Conservation (phyloP, 1,140 invertebrate species). For the Nephila pilipes region DNA sequence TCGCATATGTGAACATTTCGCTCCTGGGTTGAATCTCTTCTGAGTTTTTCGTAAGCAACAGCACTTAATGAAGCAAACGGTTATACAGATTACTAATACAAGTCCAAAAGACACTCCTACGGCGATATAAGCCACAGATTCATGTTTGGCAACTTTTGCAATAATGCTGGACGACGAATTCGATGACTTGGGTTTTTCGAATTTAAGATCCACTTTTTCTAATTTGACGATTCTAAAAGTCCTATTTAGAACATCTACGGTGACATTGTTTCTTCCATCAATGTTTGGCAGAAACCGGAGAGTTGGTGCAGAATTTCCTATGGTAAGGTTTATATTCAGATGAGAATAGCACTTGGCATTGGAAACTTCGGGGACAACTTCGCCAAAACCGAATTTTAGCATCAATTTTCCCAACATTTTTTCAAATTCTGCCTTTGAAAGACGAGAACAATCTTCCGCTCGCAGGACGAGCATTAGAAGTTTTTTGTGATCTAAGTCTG, state of each 20-base stretch:
- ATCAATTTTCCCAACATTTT: constrained; percentile 67
- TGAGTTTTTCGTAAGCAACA: constrained; percentile 36
- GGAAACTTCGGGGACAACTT: constrained; percentile 61
- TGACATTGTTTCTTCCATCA: constrained; percentile 47
- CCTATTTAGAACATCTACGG: constrained; percentile 67
- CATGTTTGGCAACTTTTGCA: constrained; percentile 49
- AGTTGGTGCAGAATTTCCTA: constrained; percentile 43
- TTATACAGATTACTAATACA: constrained; percentile 43
- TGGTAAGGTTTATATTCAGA: constrained; percentile 61
- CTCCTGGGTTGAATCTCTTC: constrained; percentile 27
- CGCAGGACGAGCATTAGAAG: constrained; percentile 66
- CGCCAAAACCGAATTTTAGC: constrained; percentile 59
- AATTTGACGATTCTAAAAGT: constrained; percentile 69
- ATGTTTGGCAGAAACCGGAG: constrained; percentile 66
- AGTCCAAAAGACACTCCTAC: constrained; percentile 65
- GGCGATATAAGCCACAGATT: constrained; percentile 59
- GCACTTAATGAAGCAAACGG: constrained; percentile 61
- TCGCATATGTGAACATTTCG: constrained; percentile 61
- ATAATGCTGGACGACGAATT: constrained; percentile 54
- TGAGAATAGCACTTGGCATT: constrained; percentile 70
- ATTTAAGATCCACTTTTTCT: constrained; percentile 61
- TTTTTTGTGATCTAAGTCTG: constrained; percentile 60
- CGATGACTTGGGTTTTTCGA: constrained; percentile 63
- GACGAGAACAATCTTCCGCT: constrained; percentile 64
- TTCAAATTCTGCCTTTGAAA: constrained; percentile 68